phyloP scores from a whole-genome alignment of 1,140 invertebrate genomes.

The Ceratosolen solmsi region DNA sequence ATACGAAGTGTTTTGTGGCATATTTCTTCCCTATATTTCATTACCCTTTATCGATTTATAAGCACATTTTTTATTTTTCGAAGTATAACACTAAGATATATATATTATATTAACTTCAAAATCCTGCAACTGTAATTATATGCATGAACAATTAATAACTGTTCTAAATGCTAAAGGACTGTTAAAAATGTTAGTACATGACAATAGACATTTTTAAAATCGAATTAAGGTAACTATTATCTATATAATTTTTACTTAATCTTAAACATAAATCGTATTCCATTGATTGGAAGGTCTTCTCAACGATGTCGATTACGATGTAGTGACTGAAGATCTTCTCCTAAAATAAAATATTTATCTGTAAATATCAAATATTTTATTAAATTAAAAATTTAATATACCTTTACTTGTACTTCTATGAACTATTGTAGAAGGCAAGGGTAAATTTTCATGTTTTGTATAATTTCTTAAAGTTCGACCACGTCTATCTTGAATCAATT shows the following conservation, averaged over 20 bases:
- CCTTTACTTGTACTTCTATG: constrained; percentile 59
- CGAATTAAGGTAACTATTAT: neutral
- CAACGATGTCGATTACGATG: constrained; percentile 71
- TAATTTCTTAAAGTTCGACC: constrained; percentile 82
- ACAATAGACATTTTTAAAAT: constrained; percentile 52
- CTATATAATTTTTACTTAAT: constrained; percentile 55
- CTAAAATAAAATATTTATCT: constrained; percentile 53
- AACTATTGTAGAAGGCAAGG: constrained; percentile 63
- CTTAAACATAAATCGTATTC: constrained; percentile 65
- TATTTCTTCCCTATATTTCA: no score
- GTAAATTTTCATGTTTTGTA: constrained; percentile 64
- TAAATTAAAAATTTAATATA: neutral
- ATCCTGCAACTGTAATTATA: constrained; percentile 55
- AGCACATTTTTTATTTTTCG: neutral
- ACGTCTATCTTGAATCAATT: constrained; percentile 86
- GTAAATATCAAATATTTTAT: neutral
- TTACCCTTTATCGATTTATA: neutral
- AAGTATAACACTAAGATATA: neutral
- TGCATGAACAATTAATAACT: constrained; percentile 67
- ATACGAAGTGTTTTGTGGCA: no score
- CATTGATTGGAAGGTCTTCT: constrained; percentile 65
- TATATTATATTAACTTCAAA: neutral
- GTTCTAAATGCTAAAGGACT: constrained; percentile 66
- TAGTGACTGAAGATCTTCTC: constrained; percentile 70
- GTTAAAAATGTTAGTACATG: constrained; percentile 68